Conservation (phyloP, 1,140 invertebrate genomes). For the Euglossa dilemma region DNA sequence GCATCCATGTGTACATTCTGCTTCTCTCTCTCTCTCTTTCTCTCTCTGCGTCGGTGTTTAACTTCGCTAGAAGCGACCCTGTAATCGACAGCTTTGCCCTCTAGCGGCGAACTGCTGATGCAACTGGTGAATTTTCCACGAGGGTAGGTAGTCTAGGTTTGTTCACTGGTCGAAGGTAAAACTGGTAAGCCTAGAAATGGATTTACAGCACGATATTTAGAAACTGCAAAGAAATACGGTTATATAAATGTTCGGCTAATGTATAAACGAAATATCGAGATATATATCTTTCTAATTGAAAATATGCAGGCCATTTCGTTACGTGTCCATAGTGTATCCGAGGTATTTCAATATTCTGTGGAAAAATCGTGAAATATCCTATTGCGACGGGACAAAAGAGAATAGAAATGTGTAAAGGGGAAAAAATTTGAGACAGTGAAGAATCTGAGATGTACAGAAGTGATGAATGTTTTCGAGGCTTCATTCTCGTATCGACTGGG, state of each 20-base stretch:
- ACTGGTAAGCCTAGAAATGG: not conserved
- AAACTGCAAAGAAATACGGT: not conserved
- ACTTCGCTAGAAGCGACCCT: not conserved
- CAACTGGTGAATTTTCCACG: not conserved
- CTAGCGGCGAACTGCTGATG: not conserved
- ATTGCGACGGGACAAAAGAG: not conserved
- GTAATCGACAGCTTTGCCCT: not conserved
- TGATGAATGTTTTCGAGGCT: slow-evolving; percentile 24
- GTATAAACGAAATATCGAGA: no score
- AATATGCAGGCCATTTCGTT: not conserved
- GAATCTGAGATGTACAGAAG: not conserved
- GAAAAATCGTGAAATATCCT: not conserved
- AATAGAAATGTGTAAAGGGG: not conserved
- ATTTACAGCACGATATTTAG: not conserved
- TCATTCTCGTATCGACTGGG: not conserved
- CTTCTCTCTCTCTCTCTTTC: not conserved
- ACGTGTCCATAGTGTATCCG: not conserved
- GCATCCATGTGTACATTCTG: not conserved
- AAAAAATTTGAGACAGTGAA: not conserved
- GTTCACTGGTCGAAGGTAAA: not conserved
- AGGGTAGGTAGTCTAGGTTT: not conserved
- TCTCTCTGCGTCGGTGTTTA: not conserved
- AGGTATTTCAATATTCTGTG: not conserved
- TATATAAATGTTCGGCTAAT: no score
- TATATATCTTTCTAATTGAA: not conserved